A percentile compares a stretch with the other conserved stretches of the same genome.
Conservation (phyloP, 2,113 vertebrate species). For the Cyanoliseus patagonus region DNA sequence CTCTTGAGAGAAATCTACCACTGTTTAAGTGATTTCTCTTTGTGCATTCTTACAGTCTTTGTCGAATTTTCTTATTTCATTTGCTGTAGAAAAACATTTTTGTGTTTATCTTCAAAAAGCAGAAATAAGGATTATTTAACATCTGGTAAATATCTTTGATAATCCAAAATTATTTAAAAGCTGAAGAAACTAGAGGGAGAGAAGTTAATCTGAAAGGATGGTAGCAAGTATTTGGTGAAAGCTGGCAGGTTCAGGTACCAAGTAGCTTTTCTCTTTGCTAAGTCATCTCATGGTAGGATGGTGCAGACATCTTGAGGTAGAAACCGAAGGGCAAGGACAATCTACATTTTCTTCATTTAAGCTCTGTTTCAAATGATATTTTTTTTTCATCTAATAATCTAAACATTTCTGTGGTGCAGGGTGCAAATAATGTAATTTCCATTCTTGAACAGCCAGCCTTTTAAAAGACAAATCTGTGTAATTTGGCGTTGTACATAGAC, state of each 20-base stretch:
- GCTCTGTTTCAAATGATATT: not conserved
- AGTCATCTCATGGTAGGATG: not conserved
- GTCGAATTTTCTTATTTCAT: not conserved
- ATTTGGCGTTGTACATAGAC: rapidly evolving
- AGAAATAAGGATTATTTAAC: not conserved
- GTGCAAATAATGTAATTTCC: not conserved
- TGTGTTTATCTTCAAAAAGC: not conserved
- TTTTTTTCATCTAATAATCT: not conserved
- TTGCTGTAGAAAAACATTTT: not conserved
- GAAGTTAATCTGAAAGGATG: not conserved
- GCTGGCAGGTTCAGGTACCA: not conserved
- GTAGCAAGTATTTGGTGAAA: not conserved
- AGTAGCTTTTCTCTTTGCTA: not conserved
- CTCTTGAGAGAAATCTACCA: not conserved
- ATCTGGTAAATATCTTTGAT: not conserved
- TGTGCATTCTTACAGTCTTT: not conserved
- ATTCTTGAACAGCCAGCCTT: not conserved
- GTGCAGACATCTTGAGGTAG: not conserved
- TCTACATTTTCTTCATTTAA: not conserved
- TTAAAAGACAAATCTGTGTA: rapidly evolving
- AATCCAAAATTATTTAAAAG: not conserved
- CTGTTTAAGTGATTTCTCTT: not conserved
- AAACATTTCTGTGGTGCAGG: not conserved
- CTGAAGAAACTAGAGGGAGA: not conserved
- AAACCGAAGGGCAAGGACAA: not conserved